Evolutionary conservation across 2,888 invertebrate genomes (phyloP), one percentile per base, ranked within the genome.

Genomic region (Drosophila prolongata): DNA sequence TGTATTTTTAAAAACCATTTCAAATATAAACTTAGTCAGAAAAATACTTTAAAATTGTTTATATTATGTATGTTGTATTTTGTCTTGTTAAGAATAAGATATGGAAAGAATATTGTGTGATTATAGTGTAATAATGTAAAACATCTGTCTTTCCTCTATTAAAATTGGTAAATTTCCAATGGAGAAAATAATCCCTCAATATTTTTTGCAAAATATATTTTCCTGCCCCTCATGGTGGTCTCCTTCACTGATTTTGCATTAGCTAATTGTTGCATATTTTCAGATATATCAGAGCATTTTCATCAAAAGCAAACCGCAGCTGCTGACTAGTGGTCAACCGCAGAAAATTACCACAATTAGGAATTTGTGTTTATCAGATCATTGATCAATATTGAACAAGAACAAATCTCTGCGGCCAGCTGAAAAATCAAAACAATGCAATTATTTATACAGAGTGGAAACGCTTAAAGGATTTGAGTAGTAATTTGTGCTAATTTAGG

Each of bases 401-500:
- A 37, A 62, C 6, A 38, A 57, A 38, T 9, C 42, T 55, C 44
- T n/a, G 44, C 38, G 47, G 50, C 49, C 80, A 77, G 78, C 67
- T 77, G 79, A 56, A 54, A 71, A 61, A 27, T 49, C 19, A 47
- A 53, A 43, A 62, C 43, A 72, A 72, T 42, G 38, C 42, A 62
- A 72, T 24, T 42, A 50, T 24, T 44, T 37, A 49, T 11, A 16
- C 58, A 16, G 42, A 60, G 61, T 55, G 72, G 49, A 50, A 71
- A 43, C 57, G 54, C 67, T 59, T 53, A 70, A 71, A 76, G 77
- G 78, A 89, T 87, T 87, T 80, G 65, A 4, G 6, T 64, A 83
- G 75, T 79, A 80, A 85, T 88, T 88, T 89, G 77, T 80, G 80
- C 84, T 89, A 88, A 90, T 90, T 89, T 90, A 78, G 75, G 76